Evolutionary conservation across 2,113 vertebrate genomes (phyloP).

Genomic region (Tyrannus savana): DNA sequence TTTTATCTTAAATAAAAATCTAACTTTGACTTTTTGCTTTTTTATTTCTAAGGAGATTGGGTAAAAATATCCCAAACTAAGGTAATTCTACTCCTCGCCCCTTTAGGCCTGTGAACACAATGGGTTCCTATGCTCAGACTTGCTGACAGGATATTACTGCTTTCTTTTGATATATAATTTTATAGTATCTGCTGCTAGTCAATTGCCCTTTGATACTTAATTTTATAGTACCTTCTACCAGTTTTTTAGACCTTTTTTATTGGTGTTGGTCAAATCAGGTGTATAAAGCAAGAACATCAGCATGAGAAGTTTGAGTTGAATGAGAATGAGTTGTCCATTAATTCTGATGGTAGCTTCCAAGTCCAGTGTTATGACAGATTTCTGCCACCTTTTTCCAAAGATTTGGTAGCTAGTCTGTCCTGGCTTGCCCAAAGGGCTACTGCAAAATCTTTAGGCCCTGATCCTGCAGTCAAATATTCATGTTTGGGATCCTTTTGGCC

Average conservation of each 20-base stretch:
- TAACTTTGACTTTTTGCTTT: not conserved
- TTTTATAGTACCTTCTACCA: not conserved
- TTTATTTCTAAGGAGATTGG: not conserved
- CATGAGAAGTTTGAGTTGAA: not conserved
- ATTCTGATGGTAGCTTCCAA: not conserved
- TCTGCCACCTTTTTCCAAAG: not conserved
- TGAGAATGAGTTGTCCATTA: not conserved
- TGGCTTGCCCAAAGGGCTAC: not conserved
- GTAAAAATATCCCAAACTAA: not conserved
- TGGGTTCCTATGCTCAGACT: not conserved
- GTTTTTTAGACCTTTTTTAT: not conserved
- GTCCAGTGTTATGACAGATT: not conserved
- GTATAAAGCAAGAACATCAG: not conserved
- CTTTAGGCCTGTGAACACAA: not conserved
- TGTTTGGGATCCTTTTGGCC: not conserved
- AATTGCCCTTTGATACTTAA: conserved; percentile 16
- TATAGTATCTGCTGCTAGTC: conserved; percentile 1
- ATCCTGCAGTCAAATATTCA: not conserved
- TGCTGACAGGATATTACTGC: not conserved
- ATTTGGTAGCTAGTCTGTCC: not conserved
- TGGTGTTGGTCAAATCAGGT: not conserved
- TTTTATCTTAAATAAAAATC: not conserved
- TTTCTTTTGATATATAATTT: conserved; percentile 32
- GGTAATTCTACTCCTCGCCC: not conserved
- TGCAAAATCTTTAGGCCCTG: not conserved